Evolutionary conservation across 2,888 invertebrate genomes (phyloP), one percentile per base, ranked within the genome.

Genomic region (Parnassius glacialis): DNA sequence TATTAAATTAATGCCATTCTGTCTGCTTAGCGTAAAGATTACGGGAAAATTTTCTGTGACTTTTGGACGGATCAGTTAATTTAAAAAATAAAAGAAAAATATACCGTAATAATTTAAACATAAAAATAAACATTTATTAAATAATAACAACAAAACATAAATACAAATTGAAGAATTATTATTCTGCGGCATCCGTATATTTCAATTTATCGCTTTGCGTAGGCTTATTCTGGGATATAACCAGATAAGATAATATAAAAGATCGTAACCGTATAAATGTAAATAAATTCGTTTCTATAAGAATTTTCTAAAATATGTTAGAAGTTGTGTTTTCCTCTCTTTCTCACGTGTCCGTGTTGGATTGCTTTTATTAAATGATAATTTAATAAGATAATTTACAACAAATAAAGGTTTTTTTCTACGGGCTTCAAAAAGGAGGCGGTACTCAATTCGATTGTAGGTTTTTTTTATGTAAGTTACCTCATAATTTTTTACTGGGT

Each of bases 151-250:
- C 3, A 44, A 34, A n/a, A n/a, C 34, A n/a, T 53, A 41, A 56
- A 41, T 11, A 44, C 12, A 52, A 44, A 13, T 12, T 2, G 13
- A 0, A 59, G 34, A 48, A 20, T 50, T 43, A 60, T 60, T 5
- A 54, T 20, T n/a, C 44, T 34, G 43, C 47, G 34, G 13, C 7
- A 44, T n/a, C 42, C 60, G 44, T 56, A 56, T 41, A 34, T 56
- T 56, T 56, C 55, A 61, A 56, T 56, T 56, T 61, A 16, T 11
- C 43, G 25, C 51, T 52, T 61, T 51, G 51, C 53, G 51, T 51
- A n/a, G n/a, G 56, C 56, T 45, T n/a, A 45, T 34, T 61, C 44
- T 13, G 16, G 44, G 16, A 55, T 51, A 44, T 48, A 48, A 60
- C 34, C 48, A 25, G 45, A 56, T 51, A 61, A 51, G 52, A 44